These are phyloP conservation scores for Cyprinodon diabolis DNA, from an alignment of 2,797 vertebrate genomes.

Conservation along the genomic window DNA sequence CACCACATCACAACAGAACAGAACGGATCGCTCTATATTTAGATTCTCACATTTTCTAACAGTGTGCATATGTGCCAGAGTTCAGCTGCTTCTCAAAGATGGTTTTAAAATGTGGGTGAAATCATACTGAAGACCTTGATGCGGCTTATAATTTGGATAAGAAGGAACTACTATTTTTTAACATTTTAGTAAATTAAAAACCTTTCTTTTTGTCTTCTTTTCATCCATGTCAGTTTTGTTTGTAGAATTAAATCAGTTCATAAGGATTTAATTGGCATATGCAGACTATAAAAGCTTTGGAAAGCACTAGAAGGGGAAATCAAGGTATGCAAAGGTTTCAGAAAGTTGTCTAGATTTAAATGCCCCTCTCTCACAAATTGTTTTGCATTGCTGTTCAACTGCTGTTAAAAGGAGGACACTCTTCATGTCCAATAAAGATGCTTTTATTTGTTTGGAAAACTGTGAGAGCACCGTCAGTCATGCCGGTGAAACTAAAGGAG, in stretches of 20 bases:
- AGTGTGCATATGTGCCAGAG: conserved; percentile 21
- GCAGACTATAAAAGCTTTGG: too few species aligned
- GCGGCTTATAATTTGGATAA: too few species aligned
- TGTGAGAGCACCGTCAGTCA: too few species aligned
- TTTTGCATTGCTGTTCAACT: background rate
- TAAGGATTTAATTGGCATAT: too few species aligned
- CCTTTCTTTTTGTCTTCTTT: too few species aligned
- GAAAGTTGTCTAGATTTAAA: background rate
- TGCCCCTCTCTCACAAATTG: background rate
- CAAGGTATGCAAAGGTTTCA: background rate
- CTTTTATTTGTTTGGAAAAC: too few species aligned
- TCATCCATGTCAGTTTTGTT: too few species aligned
- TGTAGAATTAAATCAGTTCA: too few species aligned
- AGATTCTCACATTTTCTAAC: conserved; percentile 49
- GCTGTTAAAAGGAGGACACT: background rate
- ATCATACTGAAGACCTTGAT: background rate
- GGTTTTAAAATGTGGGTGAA: background rate
- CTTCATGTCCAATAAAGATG: too few species aligned
- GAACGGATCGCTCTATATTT: conserved; percentile 64
- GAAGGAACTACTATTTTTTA: too few species aligned
- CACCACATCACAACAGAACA: conserved; percentile 45
- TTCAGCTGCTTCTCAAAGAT: conserved; percentile 15
- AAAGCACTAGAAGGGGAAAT: too few species aligned
- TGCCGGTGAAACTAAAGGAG: too few species aligned
- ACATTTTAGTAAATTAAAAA: background rate